These are phyloP conservation scores for Terebella lapidaria DNA, from an alignment of 2,888 invertebrate species.

Conservation along the genomic window DNA sequence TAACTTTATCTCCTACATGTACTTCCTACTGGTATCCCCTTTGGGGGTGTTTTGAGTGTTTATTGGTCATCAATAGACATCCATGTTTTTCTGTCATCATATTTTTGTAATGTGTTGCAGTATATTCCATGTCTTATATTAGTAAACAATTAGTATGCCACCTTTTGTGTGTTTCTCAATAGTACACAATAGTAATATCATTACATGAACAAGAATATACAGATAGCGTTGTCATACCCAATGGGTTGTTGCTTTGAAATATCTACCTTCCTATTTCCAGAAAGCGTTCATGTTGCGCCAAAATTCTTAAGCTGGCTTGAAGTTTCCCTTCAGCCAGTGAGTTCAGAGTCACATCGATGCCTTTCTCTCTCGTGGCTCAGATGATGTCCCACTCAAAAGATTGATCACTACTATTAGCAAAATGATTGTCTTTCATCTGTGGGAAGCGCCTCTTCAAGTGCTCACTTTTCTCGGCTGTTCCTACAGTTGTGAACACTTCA, in stretches of 20 bases:
- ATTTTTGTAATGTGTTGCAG: too few relatives aligned
- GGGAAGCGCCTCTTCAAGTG: neutral
- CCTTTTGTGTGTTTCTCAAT: too few relatives aligned
- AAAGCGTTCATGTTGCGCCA: constrained; percentile 9
- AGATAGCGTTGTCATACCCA: constrained; percentile 3
- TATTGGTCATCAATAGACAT: too few relatives aligned
- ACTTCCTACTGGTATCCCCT: constrained; percentile 66
- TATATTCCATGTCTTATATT: constrained; percentile 53
- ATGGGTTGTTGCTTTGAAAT: constrained; percentile 1
- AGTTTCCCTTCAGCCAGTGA: constrained; percentile 13
- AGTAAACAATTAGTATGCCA: constrained; percentile 7
- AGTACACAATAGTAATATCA: too few relatives aligned
- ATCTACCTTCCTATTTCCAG: constrained; percentile 15
- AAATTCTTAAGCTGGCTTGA: constrained; percentile 1
- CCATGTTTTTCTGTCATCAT: too few relatives aligned
- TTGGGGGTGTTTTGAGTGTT: too few relatives aligned
- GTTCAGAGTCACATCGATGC: too few relatives aligned
- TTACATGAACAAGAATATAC: too few relatives aligned
- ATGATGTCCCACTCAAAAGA: constrained; percentile 5
- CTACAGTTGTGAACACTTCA: constrained; percentile 76
- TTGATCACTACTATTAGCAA: constrained; percentile 1
- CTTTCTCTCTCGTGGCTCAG: constrained; percentile 3
- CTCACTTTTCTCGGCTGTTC: constrained; percentile 75
- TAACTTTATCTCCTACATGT: constrained; percentile 58
- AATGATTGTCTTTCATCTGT: neutral